Percentiles rank a stretch among this genome's conserved stretches.
These are phyloP conservation scores for Apotomis turbidana DNA, from an alignment of 2,888 invertebrate genomes.

Conservation along the genomic window DNA sequence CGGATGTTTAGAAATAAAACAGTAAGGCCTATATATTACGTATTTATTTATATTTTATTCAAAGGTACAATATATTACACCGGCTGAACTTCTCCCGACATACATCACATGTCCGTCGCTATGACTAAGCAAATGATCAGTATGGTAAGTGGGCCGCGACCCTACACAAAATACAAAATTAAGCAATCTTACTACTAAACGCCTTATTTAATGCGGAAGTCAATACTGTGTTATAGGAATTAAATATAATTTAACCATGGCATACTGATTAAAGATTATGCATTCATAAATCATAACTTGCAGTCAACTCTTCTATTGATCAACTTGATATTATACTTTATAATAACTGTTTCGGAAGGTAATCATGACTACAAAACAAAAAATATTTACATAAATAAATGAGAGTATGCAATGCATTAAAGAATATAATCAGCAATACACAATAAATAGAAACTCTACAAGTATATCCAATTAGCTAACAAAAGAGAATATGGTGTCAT, in stretches of 20 bases:
- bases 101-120: constrained; percentile 73
- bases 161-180: constrained; percentile 80
- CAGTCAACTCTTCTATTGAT: constrained; percentile 44
- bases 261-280: constrained; percentile 75
- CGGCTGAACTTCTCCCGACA: constrained; percentile 75
- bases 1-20: constrained; percentile 57
- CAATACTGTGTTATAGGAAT: constrained; percentile 79
- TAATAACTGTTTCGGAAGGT: constrained; percentile 54
- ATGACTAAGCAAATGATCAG: constrained; percentile 78
- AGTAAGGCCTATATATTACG: constrained; percentile 77
- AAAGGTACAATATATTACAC: constrained; percentile 84
- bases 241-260: constrained; percentile 72
- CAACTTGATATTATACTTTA: constrained; percentile 51
- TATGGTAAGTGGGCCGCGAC: constrained; percentile 73
- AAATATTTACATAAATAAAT: constrained; percentile 68
- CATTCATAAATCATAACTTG: constrained; percentile 63
- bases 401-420: constrained; percentile 46
- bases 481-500: constrained; percentile 31
- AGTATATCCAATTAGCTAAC: constrained; percentile 29
- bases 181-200: constrained; percentile 76
- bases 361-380: constrained; percentile 62
- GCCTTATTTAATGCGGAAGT: constrained; percentile 75
- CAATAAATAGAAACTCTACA: constrained; percentile 40
- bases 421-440: constrained; percentile 32
- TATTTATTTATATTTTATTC: constrained; percentile 82